Conservation (phyloP, 1,140 invertebrate genomes). For the Drosophila fuyamai region DNA sequence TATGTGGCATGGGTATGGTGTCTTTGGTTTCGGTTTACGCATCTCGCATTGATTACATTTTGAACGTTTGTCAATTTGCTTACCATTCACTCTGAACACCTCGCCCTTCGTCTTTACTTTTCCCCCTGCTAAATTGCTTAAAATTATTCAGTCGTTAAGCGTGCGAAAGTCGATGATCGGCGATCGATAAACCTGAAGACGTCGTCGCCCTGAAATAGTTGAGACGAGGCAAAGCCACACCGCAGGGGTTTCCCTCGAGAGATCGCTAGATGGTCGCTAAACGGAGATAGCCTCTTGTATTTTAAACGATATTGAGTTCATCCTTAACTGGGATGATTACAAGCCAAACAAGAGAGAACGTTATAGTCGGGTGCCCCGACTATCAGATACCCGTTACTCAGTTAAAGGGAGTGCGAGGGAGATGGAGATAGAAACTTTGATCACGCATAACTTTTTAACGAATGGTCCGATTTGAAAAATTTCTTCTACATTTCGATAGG, state of each 20-base stretch:
- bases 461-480: too few species aligned
- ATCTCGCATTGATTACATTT: conserved; percentile 82
- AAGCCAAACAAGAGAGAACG: too few species aligned
- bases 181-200: conserved; percentile 31
- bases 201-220: conserved; percentile 5
- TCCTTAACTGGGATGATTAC: too few species aligned
- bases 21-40: conserved; percentile 63
- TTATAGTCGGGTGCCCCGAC: too few species aligned
- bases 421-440: too few species aligned
- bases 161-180: conserved; percentile 60
- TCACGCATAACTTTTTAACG: too few species aligned
- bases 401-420: too few species aligned
- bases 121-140: conserved; percentile 57
- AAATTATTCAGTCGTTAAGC: conserved; percentile 76
- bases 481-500: too few species aligned
- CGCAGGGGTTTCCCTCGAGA: conserved; percentile 9
- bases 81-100: conserved; percentile 45
- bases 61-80: conserved; percentile 82
- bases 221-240: conserved; percentile 3
- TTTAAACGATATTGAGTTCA: too few species aligned
- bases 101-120: background rate
- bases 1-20: too few species aligned
- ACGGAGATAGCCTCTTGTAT: background rate
- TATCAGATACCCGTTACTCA: too few species aligned
- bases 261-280: background rate